Base-by-base conservation (phyloP, 2,888 invertebrate species). In the Cosmopolites sordidus region DNA sequence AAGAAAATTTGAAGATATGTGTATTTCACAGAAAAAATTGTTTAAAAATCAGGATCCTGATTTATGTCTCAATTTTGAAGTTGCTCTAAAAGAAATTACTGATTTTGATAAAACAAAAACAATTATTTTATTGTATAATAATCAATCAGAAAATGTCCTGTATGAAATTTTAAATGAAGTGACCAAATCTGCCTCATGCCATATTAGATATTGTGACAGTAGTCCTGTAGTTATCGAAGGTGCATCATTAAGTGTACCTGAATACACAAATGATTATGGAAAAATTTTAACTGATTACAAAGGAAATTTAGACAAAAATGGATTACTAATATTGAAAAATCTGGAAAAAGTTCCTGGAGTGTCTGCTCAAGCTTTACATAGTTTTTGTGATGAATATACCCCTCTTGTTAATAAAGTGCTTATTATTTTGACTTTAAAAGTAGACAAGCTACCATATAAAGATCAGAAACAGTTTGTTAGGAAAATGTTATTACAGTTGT, bases 301-400 rank as follows among this genome's bases (percentile, higher is more conserved):
- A 57, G 55, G 56, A 43, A 44, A 60, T 16, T 62, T 73, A 15
- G 52, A 64, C 15, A 48, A 65, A 12, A 66, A 59, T 50, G 61
- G 67, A 8, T 64, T 73, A 4, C 65, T 76, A 66, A 60, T 73
- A 16, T 63, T 76, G 1, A 63, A 67, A 45, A 67, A 74, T 62
- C 56, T 77, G 29, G 71, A 73, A 15, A 43, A 67, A 30, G 61
- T 74, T 15, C 65, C 69, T 6, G 76, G 75, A 11, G 47, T 62
- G 29, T 68, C 72, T 0, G 73, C 78, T 1, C 74, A 72, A 61
- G 78, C 78, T 2, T 75, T 83, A 58, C 83, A 83, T 61, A 69
- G 74, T 50, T 75, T 83, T 58, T 82, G 82, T 60, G 83, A 83
- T 61, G 76, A 75, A 18, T 58, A 74, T 40, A 75, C 69, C 49